Percentiles rank a stretch among this genome's conserved stretches.
Conservation (phyloP, 2,797 vertebrate genomes). For the Cossypha polioptera region DNA sequence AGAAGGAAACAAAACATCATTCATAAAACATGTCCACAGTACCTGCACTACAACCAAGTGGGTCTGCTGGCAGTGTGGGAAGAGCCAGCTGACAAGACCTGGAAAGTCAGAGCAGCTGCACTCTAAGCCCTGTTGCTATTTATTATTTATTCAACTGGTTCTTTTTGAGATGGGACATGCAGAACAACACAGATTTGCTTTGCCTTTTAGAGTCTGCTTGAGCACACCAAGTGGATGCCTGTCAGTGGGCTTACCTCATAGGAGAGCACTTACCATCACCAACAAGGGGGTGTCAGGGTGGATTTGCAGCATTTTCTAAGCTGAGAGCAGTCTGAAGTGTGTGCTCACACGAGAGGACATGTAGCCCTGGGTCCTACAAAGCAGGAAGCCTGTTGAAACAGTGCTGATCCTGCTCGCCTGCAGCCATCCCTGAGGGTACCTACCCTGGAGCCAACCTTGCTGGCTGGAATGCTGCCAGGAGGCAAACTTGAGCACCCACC, state of each 20-base stretch:
- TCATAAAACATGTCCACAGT: conserved; percentile 36
- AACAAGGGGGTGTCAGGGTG: neutral
- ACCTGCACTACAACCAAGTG: neutral
- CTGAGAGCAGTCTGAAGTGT: accelerated
- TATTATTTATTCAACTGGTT: conserved; percentile 15
- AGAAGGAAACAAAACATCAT: neutral
- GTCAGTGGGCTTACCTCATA: neutral
- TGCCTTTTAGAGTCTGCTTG: neutral
- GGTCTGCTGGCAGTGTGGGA: neutral
- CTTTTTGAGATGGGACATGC: neutral
- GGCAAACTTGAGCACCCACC: neutral
- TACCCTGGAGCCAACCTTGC: neutral
- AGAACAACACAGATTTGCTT: neutral
- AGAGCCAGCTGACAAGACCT: neutral
- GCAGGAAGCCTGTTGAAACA: neutral
- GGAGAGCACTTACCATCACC: neutral
- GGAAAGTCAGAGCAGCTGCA: conserved; percentile 6
- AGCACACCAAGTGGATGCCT: neutral
- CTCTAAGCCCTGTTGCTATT: neutral
- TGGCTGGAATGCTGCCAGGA: neutral
- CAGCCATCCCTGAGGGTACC: neutral
- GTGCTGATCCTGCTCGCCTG: neutral
- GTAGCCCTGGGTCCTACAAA: neutral
- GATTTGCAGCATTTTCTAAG: neutral
- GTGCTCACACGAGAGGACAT: neutral